Percentiles rank a stretch among this genome's conserved stretches.
phyloP scores from a whole-genome alignment of 1,140 invertebrate genomes.

The Helicoverpa armigera region DNA sequence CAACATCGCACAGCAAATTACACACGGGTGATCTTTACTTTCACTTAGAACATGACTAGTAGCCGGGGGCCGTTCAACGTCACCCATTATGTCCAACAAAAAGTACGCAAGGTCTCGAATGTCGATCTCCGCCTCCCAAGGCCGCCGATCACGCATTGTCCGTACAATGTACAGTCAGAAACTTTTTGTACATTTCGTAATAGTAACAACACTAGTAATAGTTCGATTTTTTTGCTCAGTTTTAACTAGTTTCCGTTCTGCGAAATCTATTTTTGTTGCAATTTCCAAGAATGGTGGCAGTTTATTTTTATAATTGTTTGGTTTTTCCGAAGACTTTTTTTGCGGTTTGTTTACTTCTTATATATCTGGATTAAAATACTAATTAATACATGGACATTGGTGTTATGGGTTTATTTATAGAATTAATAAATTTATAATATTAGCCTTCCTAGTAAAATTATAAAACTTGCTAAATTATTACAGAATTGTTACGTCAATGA shows the following conservation, averaged over 20 bases:
- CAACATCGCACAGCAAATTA: constrained; percentile 31
- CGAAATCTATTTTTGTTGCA: background rate
- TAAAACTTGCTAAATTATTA: constrained; percentile 14
- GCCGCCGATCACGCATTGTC: constrained; percentile 58
- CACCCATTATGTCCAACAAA: constrained; percentile 51
- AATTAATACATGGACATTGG: too few species aligned
- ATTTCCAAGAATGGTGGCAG: background rate
- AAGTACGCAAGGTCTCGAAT: constrained; percentile 53
- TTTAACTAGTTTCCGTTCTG: constrained; percentile 16
- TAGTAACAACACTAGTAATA: background rate
- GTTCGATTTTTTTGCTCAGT: background rate
- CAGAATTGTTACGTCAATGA: constrained; percentile 13
- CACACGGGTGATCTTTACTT: constrained; percentile 50
- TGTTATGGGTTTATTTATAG: background rate
- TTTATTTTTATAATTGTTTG: background rate
- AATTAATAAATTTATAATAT: background rate
- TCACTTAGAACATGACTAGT: constrained; percentile 49
- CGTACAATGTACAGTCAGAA: background rate
- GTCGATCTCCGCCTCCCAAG: constrained; percentile 53
- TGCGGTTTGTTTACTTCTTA: background rate
- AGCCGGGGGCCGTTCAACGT: constrained; percentile 28
- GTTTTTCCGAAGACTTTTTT: background rate
- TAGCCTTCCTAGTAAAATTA: background rate
- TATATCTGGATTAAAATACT: too few species aligned
- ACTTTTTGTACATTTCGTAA: constrained; percentile 55